phyloP scores from a whole-genome alignment of 1,140 invertebrate species.

The Pentalonia nigronervosa region DNA sequence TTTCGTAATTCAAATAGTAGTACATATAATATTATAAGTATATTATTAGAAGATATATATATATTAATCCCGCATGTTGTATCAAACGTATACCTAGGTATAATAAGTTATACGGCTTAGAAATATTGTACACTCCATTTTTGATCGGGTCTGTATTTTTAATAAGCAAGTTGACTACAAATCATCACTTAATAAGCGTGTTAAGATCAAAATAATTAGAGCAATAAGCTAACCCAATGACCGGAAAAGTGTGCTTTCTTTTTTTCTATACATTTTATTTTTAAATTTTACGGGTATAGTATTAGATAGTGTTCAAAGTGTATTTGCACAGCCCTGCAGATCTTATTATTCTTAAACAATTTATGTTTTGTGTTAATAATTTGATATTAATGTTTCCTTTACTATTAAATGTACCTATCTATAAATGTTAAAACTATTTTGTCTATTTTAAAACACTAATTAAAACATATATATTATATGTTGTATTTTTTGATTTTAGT shows the following conservation, averaged over 20 bases:
- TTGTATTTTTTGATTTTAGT: no score
- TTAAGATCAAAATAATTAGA: conserved; percentile 14
- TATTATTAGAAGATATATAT: not conserved
- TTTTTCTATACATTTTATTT: not conserved
- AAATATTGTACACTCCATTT: not conserved
- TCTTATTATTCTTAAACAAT: not conserved
- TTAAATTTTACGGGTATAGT: not conserved
- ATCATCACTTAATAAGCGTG: not conserved
- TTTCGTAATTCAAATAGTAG: not conserved
- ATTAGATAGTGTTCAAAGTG: not conserved
- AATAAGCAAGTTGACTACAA: not conserved
- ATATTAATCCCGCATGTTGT: not conserved
- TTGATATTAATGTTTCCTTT: not conserved
- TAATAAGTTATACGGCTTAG: not conserved
- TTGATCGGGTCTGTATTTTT: not conserved
- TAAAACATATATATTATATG: not conserved
- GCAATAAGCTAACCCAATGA: not conserved
- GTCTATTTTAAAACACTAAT: not conserved
- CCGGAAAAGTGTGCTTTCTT: conserved; percentile 12
- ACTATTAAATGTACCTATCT: not conserved
- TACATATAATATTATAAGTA: not conserved
- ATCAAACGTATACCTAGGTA: not conserved
- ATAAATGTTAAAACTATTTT: not conserved
- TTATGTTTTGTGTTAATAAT: not conserved
- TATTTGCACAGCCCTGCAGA: not conserved